A percentile compares a stretch with the other conserved stretches of the same genome.
These are phyloP conservation scores for Tenebrio molitor DNA, from an alignment of 1,140 invertebrate species.

Conservation along the genomic window DNA sequence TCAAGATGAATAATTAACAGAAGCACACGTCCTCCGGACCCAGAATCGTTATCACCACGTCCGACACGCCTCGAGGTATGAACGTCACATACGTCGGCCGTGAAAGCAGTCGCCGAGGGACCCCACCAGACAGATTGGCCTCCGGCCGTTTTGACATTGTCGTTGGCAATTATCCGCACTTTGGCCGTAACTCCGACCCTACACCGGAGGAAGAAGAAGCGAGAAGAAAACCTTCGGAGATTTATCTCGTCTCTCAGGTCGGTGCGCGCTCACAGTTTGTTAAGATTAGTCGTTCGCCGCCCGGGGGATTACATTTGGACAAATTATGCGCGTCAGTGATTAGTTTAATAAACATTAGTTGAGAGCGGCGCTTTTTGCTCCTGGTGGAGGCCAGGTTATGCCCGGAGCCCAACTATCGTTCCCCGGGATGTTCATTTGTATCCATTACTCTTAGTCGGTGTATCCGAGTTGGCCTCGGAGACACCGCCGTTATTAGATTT, in stretches of 20 bases:
- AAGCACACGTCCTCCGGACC: too few species aligned
- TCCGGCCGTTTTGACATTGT: constrained; percentile 15
- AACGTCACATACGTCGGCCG: too few species aligned
- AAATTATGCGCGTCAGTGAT: constrained; percentile 63
- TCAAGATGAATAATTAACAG: too few species aligned
- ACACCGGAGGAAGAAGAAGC: background rate
- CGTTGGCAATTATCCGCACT: constrained; percentile 11
- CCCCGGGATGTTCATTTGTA: constrained; percentile 49
- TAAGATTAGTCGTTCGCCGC: constrained; percentile 62
- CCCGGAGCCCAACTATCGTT: constrained; percentile 36
- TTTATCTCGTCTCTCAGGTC: constrained; percentile 44
- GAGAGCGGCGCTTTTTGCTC: constrained; percentile 35
- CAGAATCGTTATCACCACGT: too few species aligned
- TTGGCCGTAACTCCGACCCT: background rate
- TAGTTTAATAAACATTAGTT: constrained; percentile 63
- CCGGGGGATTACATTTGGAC: constrained; percentile 60
- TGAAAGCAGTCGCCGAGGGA: background rate
- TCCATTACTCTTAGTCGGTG: constrained; percentile 54
- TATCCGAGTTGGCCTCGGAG: constrained; percentile 43
- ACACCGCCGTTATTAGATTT: constrained; percentile 53
- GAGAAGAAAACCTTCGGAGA: background rate
- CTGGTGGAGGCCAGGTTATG: constrained; percentile 9
- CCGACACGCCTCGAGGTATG: too few species aligned
- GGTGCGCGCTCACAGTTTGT: constrained; percentile 53
- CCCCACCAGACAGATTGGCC: constrained; percentile 9